phyloP scores from a whole-genome alignment of 2,113 vertebrate genomes.

The Capreolus pygargus region DNA sequence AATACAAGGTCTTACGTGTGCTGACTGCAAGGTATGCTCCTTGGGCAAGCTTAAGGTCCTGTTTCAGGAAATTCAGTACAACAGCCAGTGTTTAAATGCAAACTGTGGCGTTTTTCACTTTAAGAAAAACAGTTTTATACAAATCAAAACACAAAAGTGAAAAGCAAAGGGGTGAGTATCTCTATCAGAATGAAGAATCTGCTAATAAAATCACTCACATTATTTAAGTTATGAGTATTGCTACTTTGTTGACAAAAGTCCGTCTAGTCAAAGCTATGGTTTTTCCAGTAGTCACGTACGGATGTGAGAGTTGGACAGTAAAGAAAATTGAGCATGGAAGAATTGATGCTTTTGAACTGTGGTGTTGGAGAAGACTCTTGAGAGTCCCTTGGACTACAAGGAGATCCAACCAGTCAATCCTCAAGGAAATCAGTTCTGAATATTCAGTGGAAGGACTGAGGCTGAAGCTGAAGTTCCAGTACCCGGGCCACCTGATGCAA shows the following conservation, averaged over 20 bases:
- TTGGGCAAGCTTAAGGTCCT: not conserved
- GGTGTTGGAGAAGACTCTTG: not conserved
- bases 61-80: constrained; percentile 24
- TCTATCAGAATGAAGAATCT: not conserved
- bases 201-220: constrained; percentile 28
- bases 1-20: not conserved
- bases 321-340: not conserved
- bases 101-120: not conserved
- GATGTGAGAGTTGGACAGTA: not conserved
- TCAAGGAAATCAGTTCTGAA: not conserved
- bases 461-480: not conserved
- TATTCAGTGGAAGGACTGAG: not conserved
- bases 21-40: constrained; percentile 11
- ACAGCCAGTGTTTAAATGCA: not conserved
- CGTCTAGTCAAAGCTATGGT: not conserved
- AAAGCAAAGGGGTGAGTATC: not conserved
- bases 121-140: constrained; percentile 25
- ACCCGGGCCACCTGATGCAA: not conserved
- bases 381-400: not conserved
- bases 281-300: not conserved
- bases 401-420: not conserved
- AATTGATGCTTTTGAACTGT: not conserved
- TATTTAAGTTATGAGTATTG: not conserved
- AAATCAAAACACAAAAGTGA: constrained; percentile 16
- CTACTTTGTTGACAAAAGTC: not conserved